A percentile compares a stretch with the other conserved stretches of the same genome.
phyloP scores from a whole-genome alignment of 2,797 vertebrate genomes.

The Clarias laeviceps region DNA sequence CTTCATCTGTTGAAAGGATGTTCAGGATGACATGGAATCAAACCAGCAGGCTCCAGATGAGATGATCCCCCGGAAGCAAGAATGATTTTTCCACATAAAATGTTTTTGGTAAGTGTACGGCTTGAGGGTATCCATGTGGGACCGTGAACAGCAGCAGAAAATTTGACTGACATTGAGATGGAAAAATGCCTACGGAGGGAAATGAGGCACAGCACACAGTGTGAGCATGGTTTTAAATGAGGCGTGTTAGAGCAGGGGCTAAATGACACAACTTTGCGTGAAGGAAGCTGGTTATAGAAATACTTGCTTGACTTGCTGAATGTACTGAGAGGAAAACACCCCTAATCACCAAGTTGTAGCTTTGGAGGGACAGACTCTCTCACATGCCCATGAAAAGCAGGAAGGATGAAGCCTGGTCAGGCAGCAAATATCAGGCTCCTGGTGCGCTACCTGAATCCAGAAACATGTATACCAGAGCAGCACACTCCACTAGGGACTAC shows the following conservation, averaged over 20 bases:
- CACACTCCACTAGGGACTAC: slow-evolving; percentile 1
- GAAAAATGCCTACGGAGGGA: neutral
- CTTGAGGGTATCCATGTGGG: neutral
- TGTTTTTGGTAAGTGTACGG: neutral
- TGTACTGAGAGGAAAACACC: neutral
- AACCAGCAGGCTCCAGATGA: neutral
- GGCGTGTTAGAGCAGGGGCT: neutral
- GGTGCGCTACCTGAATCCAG: slow-evolving; percentile 19
- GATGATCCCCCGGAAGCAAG: neutral
- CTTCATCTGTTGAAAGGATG: neutral
- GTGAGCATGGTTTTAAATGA: slow-evolving; percentile 6
- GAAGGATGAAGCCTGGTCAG: slow-evolving; percentile 39
- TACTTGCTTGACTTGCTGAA: neutral
- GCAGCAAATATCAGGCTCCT: slow-evolving; percentile 6
- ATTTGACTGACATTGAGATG: neutral
- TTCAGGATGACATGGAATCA: neutral
- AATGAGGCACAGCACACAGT: neutral
- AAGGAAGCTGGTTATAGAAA: neutral
- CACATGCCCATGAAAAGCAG: neutral
- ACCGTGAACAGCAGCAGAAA: neutral
- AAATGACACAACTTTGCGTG: neutral
- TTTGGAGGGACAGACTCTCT: neutral
- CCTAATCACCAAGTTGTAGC: neutral
- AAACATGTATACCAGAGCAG: neutral
- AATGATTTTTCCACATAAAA: neutral